These are phyloP conservation scores for Babylonia areolata DNA, from an alignment of 1,140 invertebrate species.

Conservation along the genomic window DNA sequence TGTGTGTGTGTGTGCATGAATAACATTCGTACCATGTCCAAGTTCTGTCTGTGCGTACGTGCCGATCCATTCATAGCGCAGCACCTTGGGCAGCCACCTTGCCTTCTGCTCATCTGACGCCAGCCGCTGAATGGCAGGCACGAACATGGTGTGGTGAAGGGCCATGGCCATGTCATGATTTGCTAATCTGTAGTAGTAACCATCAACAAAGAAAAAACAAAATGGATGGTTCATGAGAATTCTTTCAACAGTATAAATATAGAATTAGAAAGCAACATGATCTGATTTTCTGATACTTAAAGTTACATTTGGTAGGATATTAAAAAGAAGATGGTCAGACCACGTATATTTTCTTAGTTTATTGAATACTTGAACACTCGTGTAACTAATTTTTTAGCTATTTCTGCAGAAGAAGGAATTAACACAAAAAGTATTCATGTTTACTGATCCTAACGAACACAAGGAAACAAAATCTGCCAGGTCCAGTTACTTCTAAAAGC, in stretches of 20 bases:
- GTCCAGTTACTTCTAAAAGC: no score
- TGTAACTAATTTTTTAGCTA: no score
- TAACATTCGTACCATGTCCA: conserved; percentile 85
- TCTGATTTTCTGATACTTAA: no score
- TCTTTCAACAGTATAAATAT: not conserved
- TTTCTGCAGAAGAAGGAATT: no score
- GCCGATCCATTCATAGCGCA: conserved; percentile 89
- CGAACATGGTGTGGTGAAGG: conserved; percentile 92
- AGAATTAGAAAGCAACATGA: not conserved
- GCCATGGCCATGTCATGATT: conserved; percentile 40
- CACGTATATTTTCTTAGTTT: no score
- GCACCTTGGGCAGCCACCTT: conserved; percentile 89
- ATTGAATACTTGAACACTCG: no score
- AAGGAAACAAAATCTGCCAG: no score
- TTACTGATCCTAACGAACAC: no score
- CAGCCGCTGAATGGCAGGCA: conserved; percentile 91
- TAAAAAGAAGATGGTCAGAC: no score
- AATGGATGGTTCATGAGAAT: not conserved
- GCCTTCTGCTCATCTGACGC: conserved; percentile 89
- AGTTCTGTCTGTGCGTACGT: conserved; percentile 97
- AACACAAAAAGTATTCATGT: no score
- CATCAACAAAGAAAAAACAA: not conserved
- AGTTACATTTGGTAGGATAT: no score
- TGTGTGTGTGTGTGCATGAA: no score
- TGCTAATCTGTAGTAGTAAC: not conserved